Evolutionary conservation across 2,797 vertebrate species (phyloP), one percentile per base, ranked within the genome.

Genomic region (Tachyglossus aculeatus): DNA sequence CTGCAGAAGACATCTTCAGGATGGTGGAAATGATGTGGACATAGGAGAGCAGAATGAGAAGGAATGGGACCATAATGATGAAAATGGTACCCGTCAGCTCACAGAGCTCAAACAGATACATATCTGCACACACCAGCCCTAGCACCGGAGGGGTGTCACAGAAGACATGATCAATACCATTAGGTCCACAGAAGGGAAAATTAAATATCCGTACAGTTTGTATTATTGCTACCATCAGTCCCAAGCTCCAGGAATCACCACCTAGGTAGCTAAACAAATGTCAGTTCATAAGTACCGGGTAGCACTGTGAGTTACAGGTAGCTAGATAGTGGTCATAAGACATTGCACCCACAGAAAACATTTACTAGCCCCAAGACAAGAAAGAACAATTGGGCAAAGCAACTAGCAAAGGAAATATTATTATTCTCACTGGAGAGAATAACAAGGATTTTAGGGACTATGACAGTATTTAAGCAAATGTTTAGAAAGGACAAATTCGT

Each of bases 401-500:
- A 86, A 13, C 78, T 67, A 37, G 38, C n/a, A 22, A 83, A 80
- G 31, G 81, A 79, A 44, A 81, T 81, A 37, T 45, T 33, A 72
- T 27, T 54, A 31, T 77, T 53, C 12, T 2, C 19, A 19, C 57
- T 36, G 34, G 81, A 15, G 11, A 85, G 52, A 5, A 67, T 79
- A 3, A n/a, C 43, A 40, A 83, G 52, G 74, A 85, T 82, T 38
- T 60, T 81, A 40, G 82, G 80, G 5, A 87, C 58, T 9, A 65
- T 75, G 18, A 53, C 68, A 25, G 82, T 19, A 25, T 69, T 83
- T 37, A 81, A 47, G 37, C 74, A 33, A 37, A 81, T 52, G 21
- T 86, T 79, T 8, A 86, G 18, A 16, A 73, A 64, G 7, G 81
- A 77, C 43, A 82, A 58, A 19, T 82, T 84, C 37, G 67, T 78